A percentile compares a stretch with the other conserved stretches of the same genome.
phyloP scores from a whole-genome alignment of 2,797 vertebrate genomes.

The Eulemur mongoz region DNA sequence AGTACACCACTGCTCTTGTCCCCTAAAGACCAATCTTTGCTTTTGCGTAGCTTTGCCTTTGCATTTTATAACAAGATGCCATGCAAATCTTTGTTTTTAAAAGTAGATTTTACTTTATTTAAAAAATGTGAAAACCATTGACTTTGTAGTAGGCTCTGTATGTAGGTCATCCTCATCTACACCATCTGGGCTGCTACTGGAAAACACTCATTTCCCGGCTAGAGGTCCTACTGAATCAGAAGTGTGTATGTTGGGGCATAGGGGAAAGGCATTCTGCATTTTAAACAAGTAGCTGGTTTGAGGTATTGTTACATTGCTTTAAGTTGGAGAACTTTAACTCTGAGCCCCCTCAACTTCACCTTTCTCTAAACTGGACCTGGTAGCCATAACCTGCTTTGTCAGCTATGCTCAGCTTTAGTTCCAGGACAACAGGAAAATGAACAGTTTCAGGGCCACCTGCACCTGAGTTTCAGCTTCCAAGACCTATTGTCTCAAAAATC shows the following conservation, averaged over 20 bases:
- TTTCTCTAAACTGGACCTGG: neutral
- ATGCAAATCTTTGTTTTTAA: neutral
- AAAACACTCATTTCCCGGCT: neutral
- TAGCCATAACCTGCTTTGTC: too few species aligned
- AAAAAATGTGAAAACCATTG: neutral
- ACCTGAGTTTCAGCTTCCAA: neutral
- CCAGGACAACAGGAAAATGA: too few species aligned
- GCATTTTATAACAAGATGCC: neutral
- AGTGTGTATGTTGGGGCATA: neutral
- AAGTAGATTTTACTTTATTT: neutral
- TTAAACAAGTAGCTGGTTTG: neutral
- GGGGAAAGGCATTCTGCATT: neutral
- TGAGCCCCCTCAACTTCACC: neutral
- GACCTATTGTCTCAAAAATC: neutral
- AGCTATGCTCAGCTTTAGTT: neutral
- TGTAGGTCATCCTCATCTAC: neutral
- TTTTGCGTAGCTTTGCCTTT: neutral
- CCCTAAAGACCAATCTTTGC: neutral
- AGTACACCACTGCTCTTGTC: rapidly evolving
- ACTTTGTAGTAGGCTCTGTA: neutral
- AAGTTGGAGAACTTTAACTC: neutral
- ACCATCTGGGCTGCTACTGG: neutral
- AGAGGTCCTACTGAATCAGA: neutral
- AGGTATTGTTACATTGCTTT: neutral
- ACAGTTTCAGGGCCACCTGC: neutral